Evolutionary conservation across 2,113 vertebrate genomes (phyloP).

Genomic region (Pelvicachromis taeniatus): DNA sequence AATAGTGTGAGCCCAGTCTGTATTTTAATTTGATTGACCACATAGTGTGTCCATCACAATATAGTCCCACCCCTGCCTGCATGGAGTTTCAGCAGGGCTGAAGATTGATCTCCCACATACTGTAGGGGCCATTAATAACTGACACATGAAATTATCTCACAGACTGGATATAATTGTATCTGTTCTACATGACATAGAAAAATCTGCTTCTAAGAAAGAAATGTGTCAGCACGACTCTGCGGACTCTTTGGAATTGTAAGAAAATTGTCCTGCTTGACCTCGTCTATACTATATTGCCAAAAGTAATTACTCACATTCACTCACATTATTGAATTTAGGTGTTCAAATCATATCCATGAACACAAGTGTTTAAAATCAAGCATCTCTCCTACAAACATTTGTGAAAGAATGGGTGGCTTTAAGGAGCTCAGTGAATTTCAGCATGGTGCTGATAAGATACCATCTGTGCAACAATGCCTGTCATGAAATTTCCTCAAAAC

Average conservation of each 20-base stretch:
- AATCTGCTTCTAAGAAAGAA: background rate
- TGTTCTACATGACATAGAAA: background rate
- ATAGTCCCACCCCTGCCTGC: background rate
- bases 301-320: background rate
- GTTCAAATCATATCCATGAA: background rate
- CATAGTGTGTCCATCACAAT: background rate
- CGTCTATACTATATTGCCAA: rapidly evolving
- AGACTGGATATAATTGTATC: background rate
- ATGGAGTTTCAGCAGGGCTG: background rate
- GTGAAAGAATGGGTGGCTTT: rapidly evolving
- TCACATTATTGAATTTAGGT: background rate
- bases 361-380: background rate
- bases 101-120: background rate
- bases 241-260: background rate
- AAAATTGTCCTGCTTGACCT: background rate
- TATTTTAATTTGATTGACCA: background rate
- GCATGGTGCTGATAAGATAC: background rate
- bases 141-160: background rate
- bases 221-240: background rate
- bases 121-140: background rate
- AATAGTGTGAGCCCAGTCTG: background rate
- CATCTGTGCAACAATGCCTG: background rate
- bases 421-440: background rate
- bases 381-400: background rate
- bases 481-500: background rate